Base-by-base conservation (phyloP, 2,113 vertebrate species). In the Columba livia region DNA sequence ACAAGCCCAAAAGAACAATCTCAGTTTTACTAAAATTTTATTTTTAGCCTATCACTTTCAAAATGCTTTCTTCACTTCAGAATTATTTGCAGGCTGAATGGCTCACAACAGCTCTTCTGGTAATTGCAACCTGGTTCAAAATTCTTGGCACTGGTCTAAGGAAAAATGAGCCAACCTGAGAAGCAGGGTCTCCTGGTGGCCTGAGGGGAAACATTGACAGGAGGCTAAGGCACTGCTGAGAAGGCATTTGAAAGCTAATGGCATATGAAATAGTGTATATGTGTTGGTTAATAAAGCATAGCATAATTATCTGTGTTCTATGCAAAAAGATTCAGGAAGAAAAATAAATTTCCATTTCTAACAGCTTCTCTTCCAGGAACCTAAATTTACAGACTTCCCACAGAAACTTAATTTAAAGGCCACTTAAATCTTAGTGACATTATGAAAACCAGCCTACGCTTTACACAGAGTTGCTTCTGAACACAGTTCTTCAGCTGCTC, bases 51-150 rank as follows among this genome's bases (percentile, higher is more conserved):
- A 54, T 42, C 42, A 50, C 58, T 70, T 66, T 36, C 70, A 47
- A 88, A 87, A 73, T 65, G 13, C 75, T 90, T 97, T 89, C 77
- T 82, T 94, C 77, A 72, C 84, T 57, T 96, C 79, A 83, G 91
- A 83, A 91, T 94, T 88, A 40, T 51, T 94, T 94, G 90, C 86
- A 96, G 90, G n/a, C 78, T 64, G 40, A 60, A 66, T 83, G 67
- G 64, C 62, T 94, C 70, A 14, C 20, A 47, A 50, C 25, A 86
- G 40, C 26, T 94, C 62, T 87, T 79, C 15, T 54, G 54, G 77
- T 66, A 66, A 79, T 79, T 94, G 84, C 44, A 88, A 40, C 36
- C 62, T 24, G 2, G 25, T 48, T 85, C 3, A 4, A 61, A 71
- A 67, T 54, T 80, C 48, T 75, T 81, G 90, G 88, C 92, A 51